Evolutionary conservation across 2,113 vertebrate genomes (phyloP), one percentile per base, ranked within the genome.

Genomic region (Chaetodon auriga): DNA sequence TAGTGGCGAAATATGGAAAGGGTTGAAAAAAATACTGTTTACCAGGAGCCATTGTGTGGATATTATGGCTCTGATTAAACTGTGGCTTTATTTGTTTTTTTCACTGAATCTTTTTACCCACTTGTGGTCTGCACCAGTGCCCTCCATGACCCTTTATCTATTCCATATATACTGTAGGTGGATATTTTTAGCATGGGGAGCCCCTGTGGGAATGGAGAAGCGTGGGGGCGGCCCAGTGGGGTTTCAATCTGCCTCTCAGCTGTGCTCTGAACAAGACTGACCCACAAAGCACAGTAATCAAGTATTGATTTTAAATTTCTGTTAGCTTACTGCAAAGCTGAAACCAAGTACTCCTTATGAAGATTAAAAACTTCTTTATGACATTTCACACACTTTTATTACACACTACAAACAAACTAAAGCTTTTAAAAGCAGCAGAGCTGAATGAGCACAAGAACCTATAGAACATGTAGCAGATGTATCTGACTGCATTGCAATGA

Each of bases 1-100:
- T 90, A 80, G 89, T 92, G 93, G 93, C 68, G 6, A 61, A 71
- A 68, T 30, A 30, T 3, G 38, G 63, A 63, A 66, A 41, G 10
- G 19, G 36, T 53, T 13, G 4, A 49, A 38, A 45, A 46, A 13
- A 48, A 13, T 18, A 10, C 13, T 21, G 46, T 13, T 64, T n/a
- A 46, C 11, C 8, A 58, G 36, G 18, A 18, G 18, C 6, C 2
- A 46, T 1, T 25, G 6, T 53, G 3, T 36, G 10, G 46, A 45
- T 53, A 58, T 11, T 30, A 30, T 30, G 30, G 30, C 6, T 45
- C 5, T 70, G 55, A 71, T 65, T 54, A 60, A 69, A 73, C 9
- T 18, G 55, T 38, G 25, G 13, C 8, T 38, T 19, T 49, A 16
- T 25, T 2, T 25, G 45, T 6, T 14, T 63, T 36, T 69, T 45